Evolutionary conservation across 2,888 invertebrate genomes (phyloP).

Genomic region (Drosophila eohydei): DNA sequence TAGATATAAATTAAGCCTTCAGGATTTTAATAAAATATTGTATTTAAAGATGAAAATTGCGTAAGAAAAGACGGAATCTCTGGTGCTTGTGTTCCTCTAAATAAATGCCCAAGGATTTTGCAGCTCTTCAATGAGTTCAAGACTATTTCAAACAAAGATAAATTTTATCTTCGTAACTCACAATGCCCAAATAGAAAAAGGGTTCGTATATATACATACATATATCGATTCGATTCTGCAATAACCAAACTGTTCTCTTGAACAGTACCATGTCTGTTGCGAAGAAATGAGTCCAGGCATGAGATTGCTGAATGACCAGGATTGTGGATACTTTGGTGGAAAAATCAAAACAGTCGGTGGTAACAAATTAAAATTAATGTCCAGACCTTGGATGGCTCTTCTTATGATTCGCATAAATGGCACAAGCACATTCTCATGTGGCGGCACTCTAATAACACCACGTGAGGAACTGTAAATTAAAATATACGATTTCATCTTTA

Average conservation of each 20-base stretch:
- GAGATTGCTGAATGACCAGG: background rate
- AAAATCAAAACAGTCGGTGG: background rate
- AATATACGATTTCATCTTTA: background rate
- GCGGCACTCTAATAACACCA: slow-evolving; percentile 32
- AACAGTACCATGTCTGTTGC: slow-evolving; percentile 16
- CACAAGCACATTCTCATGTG: slow-evolving; percentile 2
- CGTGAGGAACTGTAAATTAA: slow-evolving; percentile 21
- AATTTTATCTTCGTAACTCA: background rate
- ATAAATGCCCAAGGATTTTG: background rate
- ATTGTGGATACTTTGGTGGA: slow-evolving; percentile 22
- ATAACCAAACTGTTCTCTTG: too few relatives aligned
- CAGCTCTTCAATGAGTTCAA: background rate
- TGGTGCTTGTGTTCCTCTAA: slow-evolving; percentile 13
- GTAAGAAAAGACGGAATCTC: background rate
- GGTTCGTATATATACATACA: background rate
- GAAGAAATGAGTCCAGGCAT: slow-evolving; percentile 16
- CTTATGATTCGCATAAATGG: background rate
- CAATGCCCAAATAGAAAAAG: fast-evolving
- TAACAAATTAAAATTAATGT: slow-evolving; percentile 6
- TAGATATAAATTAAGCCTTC: background rate
- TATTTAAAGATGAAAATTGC: background rate
- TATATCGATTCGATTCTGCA: too few relatives aligned
- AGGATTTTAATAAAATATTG: background rate
- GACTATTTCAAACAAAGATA: too few relatives aligned
- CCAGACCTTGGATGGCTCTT: slow-evolving; percentile 47